Evolutionary conservation across 2,113 vertebrate genomes (phyloP), one percentile per base, ranked within the genome.

Genomic region (Larimichthys crocea): DNA sequence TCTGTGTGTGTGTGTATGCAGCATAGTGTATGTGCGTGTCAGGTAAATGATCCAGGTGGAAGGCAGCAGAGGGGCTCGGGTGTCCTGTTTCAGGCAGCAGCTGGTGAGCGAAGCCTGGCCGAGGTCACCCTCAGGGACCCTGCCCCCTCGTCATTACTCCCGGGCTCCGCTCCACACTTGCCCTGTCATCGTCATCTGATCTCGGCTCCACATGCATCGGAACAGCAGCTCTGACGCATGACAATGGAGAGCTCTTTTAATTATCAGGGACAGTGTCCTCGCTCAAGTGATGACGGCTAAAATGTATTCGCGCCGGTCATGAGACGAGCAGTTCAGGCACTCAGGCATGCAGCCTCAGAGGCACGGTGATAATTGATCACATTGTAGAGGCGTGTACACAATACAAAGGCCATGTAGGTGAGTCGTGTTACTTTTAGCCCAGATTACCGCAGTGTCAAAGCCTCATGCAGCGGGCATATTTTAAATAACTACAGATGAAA

Each of bases 11-110:
- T 78, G 44, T 71, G 63, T 49, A 49, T 60, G 74, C 44, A 50
- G 72, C 69, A 61, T 3, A 61, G 81, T 53, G 46, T 22, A 48
- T 46, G 48, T 74, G 76, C 80, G 80, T 67, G 69, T 86, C 85
- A 94, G 90, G 92, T 92, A 90, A 92, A 75, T 22, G 83, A 89
- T 93, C 85, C 92, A 92, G 93, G 93, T 94, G 88, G 77, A 90
- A 56, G 73, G 77, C 74, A 67, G 82, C 64, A 14, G 78, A 69
- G 83, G 77, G 86, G 76, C 76, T 90, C 40, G 19, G 80, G 92
- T 91, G 88, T 95, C 92, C 75, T 19, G 71, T 95, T 94, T 92
- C 95, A 90, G 79, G 84, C 87, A 82, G 90, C 95, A 95, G 95
- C 92, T 94, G 95, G 93, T 52, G 86, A 92, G 92, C 89, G 88